These are phyloP conservation scores for Trididemnum miniatum DNA, from an alignment of 23 tunicate species.

Conservation along the genomic window DNA sequence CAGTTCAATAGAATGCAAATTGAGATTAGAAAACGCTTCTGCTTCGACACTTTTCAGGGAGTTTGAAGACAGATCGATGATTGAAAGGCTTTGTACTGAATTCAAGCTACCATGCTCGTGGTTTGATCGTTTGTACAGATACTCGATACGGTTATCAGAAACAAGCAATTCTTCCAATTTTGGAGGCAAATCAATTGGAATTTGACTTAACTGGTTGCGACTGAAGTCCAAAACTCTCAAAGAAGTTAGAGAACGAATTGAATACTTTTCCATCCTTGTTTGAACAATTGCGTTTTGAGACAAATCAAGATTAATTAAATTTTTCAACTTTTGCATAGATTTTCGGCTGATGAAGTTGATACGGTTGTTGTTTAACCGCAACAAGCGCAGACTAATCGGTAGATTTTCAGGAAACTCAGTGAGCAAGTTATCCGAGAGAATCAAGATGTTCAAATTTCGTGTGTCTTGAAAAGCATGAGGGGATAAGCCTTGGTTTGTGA, in stretches of 20 bases:
- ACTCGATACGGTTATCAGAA: slow-evolving; percentile 43
- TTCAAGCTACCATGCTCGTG: slow-evolving; percentile 43
- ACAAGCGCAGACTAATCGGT: slow-evolving; percentile 32
- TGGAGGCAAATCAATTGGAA: slow-evolving; percentile 45
- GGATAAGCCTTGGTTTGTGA: slow-evolving; percentile 74
- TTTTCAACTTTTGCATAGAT: slow-evolving; percentile 23
- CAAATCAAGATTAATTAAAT: slow-evolving; percentile 39
- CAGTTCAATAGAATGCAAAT: slow-evolving; percentile 23
- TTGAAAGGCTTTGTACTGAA: background rate
- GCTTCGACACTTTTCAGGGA: slow-evolving; percentile 54
- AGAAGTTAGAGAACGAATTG: background rate
- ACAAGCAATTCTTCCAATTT: slow-evolving; percentile 14
- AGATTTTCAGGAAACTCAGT: slow-evolving; percentile 49
- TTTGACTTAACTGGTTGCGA: slow-evolving; percentile 27
- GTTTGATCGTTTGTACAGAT: slow-evolving; percentile 20
- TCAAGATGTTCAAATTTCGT: slow-evolving; percentile 29
- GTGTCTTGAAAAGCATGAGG: slow-evolving; percentile 61
- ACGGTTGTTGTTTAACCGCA: slow-evolving; percentile 45
- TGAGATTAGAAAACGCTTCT: slow-evolving; percentile 32
- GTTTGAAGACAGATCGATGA: slow-evolving; percentile 71
- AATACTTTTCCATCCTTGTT: background rate
- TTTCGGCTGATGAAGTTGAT: slow-evolving; percentile 14
- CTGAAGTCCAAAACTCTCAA: slow-evolving; percentile 25
- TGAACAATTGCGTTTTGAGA: slow-evolving; percentile 37
- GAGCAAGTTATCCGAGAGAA: slow-evolving; percentile 48